phyloP scores from a whole-genome alignment of 1,140 invertebrate genomes.

The Microplitis demolitor region DNA sequence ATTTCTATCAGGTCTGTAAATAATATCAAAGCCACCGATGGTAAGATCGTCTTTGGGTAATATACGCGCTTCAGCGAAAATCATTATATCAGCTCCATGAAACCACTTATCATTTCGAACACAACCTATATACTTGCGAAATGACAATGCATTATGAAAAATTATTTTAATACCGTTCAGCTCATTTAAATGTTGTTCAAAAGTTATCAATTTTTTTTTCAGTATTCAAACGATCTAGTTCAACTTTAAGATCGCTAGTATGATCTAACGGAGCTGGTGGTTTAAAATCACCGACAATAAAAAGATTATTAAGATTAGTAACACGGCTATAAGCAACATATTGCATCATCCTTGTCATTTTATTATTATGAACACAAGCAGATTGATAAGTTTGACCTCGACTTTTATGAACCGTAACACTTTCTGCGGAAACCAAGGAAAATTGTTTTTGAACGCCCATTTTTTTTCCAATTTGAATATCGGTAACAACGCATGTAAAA shows the following conservation, averaged over 20 bases:
- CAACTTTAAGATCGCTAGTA: background rate
- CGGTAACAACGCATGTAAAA: background rate
- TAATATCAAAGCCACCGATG: background rate
- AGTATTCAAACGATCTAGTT: background rate
- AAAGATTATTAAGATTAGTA: background rate
- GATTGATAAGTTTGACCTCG: constrained; percentile 2
- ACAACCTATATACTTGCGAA: background rate
- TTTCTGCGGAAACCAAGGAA: background rate
- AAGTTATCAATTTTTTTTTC: background rate
- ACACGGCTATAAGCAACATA: background rate
- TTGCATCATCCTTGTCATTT: background rate
- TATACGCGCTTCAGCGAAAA: background rate
- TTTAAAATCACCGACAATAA: background rate
- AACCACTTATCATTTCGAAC: background rate
- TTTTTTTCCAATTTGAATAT: background rate
- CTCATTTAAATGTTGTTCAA: background rate
- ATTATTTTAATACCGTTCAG: background rate
- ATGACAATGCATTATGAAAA: background rate
- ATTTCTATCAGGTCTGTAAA: too few relatives aligned
- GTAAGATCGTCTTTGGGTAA: background rate
- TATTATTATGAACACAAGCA: background rate
- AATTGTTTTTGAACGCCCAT: background rate
- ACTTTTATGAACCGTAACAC: background rate
- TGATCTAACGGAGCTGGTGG: background rate
- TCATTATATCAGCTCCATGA: background rate